phyloP scores from a whole-genome alignment of 2,888 invertebrate species.

The Cerastis leucographa region DNA sequence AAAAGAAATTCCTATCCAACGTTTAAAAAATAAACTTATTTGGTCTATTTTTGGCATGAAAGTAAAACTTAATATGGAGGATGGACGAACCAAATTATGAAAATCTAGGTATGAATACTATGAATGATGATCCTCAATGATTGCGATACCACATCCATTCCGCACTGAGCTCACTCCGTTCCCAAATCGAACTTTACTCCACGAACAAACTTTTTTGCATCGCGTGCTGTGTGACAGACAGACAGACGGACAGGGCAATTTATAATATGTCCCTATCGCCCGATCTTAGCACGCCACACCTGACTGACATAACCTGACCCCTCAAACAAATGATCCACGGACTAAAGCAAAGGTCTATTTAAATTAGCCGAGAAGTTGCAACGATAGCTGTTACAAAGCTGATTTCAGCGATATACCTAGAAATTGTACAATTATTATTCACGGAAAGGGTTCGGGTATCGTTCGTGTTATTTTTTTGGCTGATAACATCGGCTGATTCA shows the following conservation, averaged over 20 bases:
- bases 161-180: constrained; percentile 11
- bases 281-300: constrained; percentile 78
- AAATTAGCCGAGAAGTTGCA: constrained; percentile 67
- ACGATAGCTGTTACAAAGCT: constrained; percentile 63
- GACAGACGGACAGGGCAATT: constrained; percentile 89
- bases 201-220: constrained; percentile 85
- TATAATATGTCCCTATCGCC: constrained; percentile 89
- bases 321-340: not conserved
- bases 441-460: constrained; percentile 74
- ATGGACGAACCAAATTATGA: too few relatives aligned
- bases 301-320: constrained; percentile 64
- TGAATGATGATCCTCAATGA: not conserved
- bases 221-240: constrained; percentile 89
- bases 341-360: constrained; percentile 50
- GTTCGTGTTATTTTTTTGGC: constrained; percentile 59
- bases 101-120: too few relatives aligned
- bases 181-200: constrained; percentile 54
- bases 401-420: constrained; percentile 78
- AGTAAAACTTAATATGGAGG: not conserved
- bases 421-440: constrained; percentile 78
- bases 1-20: too few relatives aligned
- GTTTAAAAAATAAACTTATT: too few relatives aligned
- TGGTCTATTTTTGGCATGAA: not conserved
- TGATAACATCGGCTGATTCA: constrained; percentile 67
- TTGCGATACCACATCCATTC: constrained; percentile 59